Evolutionary conservation across 1,140 invertebrate species (phyloP), one percentile per base, ranked within the genome.

Genomic region (Plectrocnemia conspersa): DNA sequence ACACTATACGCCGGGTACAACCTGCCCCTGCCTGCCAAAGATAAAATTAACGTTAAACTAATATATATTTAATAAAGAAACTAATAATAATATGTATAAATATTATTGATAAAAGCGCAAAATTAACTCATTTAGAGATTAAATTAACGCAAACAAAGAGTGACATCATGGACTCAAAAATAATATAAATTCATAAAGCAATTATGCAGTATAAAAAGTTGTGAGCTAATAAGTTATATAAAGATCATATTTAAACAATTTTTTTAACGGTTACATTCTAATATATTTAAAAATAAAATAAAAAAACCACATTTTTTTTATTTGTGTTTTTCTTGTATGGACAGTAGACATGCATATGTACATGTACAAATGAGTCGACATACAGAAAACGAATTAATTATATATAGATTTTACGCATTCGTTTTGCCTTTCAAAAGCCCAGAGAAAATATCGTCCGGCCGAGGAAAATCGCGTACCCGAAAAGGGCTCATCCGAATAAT

Each of bases 21-120:
- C 64, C 83, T 82, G 77, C 83, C 83, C 77, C 82, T 81, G 76
- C 80, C 81, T 82, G 72, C 9, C 59, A 70, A 22, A 42, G 36
- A 15, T 21, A 42, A 22, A 21, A 42, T 42, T 42, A 42, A 42
- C n/a, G n/a, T n/a, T n/a, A n/a, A n/a, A n/a, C n/a, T n/a, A n/a
- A n/a, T n/a, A n/a, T n/a, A n/a, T n/a, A n/a, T n/a, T n/a, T n/a
- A n/a, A n/a, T n/a, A n/a, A n/a, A n/a, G n/a, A n/a, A n/a, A n/a
- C n/a, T n/a, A n/a, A n/a, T n/a, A n/a, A n/a, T n/a, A n/a, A n/a
- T n/a, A n/a, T n/a, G n/a, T n/a, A n/a, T n/a, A n/a, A n/a, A n/a
- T n/a, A n/a, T n/a, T n/a, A n/a, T n/a, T n/a, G n/a, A n/a, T n/a
- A n/a, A n/a, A n/a, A n/a, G n/a, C n/a, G n/a, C n/a, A n/a, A n/a